Percentiles rank a stretch among this genome's conserved stretches.
Evolutionary conservation across 1,140 invertebrate genomes (phyloP).

Genomic region (Hyles euphorbiae): DNA sequence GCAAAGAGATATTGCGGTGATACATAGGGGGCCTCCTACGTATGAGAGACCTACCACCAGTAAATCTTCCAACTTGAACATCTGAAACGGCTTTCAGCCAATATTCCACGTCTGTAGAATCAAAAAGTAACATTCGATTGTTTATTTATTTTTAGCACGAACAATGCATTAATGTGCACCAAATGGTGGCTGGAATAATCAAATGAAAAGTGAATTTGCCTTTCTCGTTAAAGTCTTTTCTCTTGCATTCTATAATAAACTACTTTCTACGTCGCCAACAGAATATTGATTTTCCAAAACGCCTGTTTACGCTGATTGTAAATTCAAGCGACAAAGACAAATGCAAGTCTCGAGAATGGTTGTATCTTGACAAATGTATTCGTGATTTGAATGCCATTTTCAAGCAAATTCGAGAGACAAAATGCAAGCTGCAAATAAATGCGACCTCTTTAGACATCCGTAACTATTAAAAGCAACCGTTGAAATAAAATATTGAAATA

Average conservation of each 20-base stretch:
- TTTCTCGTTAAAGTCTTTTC: slow-evolving; percentile 1
- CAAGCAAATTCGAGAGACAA: no score
- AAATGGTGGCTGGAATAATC: background rate
- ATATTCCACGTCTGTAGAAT: no score
- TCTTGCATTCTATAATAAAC: slow-evolving; percentile 5
- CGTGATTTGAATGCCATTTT: slow-evolving; percentile 1
- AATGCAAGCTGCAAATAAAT: no score
- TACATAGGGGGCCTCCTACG: no score
- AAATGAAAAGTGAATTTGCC: slow-evolving; percentile 5
- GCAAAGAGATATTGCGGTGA: no score
- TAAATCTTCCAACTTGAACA: no score
- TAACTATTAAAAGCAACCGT: no score
- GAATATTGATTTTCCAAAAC: slow-evolving; percentile 5
- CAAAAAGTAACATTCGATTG: no score
- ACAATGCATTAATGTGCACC: slow-evolving; percentile 3
- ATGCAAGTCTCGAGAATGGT: background rate
- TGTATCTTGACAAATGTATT: slow-evolving; percentile 2
- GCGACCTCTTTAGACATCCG: no score
- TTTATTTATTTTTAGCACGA: background rate
- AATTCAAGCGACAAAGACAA: slow-evolving; percentile 1
- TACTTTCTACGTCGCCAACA: slow-evolving; percentile 7
- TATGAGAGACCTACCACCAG: no score
- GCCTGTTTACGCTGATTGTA: background rate
- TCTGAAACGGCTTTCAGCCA: no score
- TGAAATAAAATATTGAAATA: no score